These are phyloP conservation scores for Chloropsis hardwickii DNA, from an alignment of 2,113 vertebrate species.

Conservation along the genomic window DNA sequence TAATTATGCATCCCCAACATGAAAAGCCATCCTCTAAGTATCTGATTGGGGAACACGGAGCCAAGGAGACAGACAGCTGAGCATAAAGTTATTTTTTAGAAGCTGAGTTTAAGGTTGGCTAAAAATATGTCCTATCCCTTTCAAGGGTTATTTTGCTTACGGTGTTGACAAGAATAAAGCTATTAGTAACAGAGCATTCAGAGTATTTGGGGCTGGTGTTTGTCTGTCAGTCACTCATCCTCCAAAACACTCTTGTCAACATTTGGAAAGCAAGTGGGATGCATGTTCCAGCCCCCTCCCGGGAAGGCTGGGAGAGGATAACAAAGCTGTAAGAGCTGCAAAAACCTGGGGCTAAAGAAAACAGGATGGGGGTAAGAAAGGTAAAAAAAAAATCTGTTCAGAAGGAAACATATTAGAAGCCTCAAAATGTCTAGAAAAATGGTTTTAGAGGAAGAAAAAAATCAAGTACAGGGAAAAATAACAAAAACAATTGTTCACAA, in stretches of 20 bases:
- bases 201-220: slow-evolving; percentile 41
- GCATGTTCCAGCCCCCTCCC: background rate
- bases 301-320: background rate
- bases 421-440: background rate
- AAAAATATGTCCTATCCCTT: slow-evolving; percentile 42
- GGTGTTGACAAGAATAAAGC: slow-evolving; percentile 43
- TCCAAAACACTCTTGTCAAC: slow-evolving; percentile 11
- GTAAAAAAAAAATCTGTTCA: background rate
- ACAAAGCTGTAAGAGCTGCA: background rate
- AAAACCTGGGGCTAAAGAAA: background rate
- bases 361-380: background rate
- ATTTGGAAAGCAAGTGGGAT: slow-evolving; percentile 47
- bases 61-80: background rate
- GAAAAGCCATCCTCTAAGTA: background rate
- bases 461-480: background rate
- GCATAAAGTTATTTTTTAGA: background rate
- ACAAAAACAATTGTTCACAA: background rate
- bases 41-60: background rate
- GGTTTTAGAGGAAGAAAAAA: background rate
- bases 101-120: slow-evolving; percentile 22
- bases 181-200: background rate
- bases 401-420: background rate
- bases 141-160: slow-evolving; percentile 17
- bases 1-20: background rate
- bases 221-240: slow-evolving; percentile 48